phyloP scores from a whole-genome alignment of 2,888 invertebrate species.

The Phyto melanocephala region DNA sequence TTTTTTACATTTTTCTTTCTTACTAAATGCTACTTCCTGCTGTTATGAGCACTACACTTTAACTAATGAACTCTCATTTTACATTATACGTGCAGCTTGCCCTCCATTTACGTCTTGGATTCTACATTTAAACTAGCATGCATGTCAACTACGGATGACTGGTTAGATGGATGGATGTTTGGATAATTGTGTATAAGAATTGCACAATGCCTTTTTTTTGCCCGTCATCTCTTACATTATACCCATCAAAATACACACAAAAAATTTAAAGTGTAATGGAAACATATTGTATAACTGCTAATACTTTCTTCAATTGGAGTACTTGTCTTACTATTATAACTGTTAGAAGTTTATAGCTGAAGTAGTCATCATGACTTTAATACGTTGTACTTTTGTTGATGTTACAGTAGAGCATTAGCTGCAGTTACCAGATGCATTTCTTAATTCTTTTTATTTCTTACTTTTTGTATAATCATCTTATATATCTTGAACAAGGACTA shows the following conservation, averaged over 20 bases:
- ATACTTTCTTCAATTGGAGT: background rate
- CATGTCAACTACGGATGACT: constrained; percentile 12
- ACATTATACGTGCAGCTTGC: constrained; percentile 48
- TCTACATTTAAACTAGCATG: background rate
- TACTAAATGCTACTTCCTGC: constrained; percentile 63
- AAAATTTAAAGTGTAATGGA: constrained; percentile 26
- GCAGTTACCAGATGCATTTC: constrained; percentile 29
- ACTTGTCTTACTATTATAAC: background rate
- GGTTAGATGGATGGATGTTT: background rate
- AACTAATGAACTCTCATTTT: constrained; percentile 63
- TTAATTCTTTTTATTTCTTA: constrained; percentile 8
- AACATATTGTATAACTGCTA: constrained; percentile 50
- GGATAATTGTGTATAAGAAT: background rate
- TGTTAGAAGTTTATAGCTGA: background rate
- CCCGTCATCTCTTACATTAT: constrained; percentile 17
- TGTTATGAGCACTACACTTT: constrained; percentile 62
- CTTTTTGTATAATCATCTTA: no score
- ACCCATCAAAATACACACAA: background rate
- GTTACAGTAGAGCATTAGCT: background rate
- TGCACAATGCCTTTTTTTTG: constrained; percentile 12
- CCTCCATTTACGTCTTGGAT: constrained; percentile 8
- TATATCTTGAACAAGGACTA: no score
- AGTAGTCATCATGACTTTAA: background rate
- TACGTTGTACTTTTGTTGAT: background rate
- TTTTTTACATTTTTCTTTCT: background rate